Evolutionary conservation across 2,888 invertebrate species (phyloP).

Genomic region (Conus canariensis): DNA sequence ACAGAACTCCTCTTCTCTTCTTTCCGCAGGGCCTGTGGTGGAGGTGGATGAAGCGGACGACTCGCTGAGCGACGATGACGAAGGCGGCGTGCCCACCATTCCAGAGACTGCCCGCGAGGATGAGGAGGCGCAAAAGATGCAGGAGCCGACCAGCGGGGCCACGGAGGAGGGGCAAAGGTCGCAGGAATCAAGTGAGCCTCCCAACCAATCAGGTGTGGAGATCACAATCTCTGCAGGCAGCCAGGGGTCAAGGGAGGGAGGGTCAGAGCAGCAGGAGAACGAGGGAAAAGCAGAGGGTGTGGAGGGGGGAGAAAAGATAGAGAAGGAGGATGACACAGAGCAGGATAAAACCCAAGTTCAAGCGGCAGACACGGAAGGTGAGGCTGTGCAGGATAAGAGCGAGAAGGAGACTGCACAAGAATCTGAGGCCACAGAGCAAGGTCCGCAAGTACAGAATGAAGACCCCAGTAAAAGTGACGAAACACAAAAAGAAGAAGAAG

Average conservation of each 20-base stretch:
- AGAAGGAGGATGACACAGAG: constrained; percentile 15
- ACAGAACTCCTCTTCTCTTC: background rate
- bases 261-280: background rate
- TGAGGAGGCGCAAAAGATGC: background rate
- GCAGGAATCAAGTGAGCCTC: constrained; percentile 9
- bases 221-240: constrained; percentile 30
- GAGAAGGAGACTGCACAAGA: background rate
- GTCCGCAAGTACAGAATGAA: background rate
- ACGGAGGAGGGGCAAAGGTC: background rate
- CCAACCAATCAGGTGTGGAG: background rate
- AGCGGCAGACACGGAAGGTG: constrained; percentile 6
- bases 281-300: background rate
- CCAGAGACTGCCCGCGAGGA: constrained; percentile 35
- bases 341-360: constrained; percentile 31
- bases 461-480: constrained; percentile 1
- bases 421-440: constrained; percentile 24
- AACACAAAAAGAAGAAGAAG: background rate
- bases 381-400: background rate
- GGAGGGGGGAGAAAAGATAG: background rate
- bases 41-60: constrained; percentile 76
- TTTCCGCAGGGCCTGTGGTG: constrained; percentile 73
- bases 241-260: constrained; percentile 41
- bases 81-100: constrained; percentile 46
- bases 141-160: background rate
- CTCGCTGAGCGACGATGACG: constrained; percentile 68